A percentile compares a stretch with the other conserved stretches of the same genome.
phyloP scores from a whole-genome alignment of 2,797 vertebrate genomes.

The Pampus argenteus region DNA sequence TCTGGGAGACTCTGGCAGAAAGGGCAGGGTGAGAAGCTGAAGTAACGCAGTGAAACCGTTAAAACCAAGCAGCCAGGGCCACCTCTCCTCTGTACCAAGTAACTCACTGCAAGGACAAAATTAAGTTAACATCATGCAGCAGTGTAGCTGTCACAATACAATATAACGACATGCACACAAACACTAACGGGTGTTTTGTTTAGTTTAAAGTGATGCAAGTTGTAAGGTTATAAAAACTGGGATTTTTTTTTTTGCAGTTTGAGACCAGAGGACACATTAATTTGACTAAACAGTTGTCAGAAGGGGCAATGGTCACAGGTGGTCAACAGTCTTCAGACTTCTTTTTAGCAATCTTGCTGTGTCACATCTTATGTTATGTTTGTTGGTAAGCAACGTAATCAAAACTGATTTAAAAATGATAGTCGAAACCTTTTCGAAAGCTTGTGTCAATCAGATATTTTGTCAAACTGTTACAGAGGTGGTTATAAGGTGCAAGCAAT shows the following conservation, averaged over 20 bases:
- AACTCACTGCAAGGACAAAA: slow-evolving; percentile 78
- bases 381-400: too few relatives aligned
- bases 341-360: too few relatives aligned
- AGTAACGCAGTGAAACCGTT: slow-evolving; percentile 75
- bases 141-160: background rate
- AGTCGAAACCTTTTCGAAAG: too few relatives aligned
- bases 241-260: background rate
- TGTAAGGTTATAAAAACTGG: background rate
- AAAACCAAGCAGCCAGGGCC: slow-evolving; percentile 83
- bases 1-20: slow-evolving; percentile 86
- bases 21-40: slow-evolving; percentile 80
- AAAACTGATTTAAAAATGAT: too few relatives aligned
- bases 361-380: too few relatives aligned
- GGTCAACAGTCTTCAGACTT: too few relatives aligned
- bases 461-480: background rate
- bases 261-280: too few relatives aligned
- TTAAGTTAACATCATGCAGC: background rate
- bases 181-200: background rate
- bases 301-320: too few relatives aligned
- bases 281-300: too few relatives aligned
- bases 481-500: too few relatives aligned
- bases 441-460: background rate
- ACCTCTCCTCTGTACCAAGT: slow-evolving; percentile 78
- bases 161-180: background rate
- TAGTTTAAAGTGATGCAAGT: background rate